Evolutionary conservation across 37 sponge, comb jelly and placozoan species (phyloP), one percentile per base, ranked within the genome.

Genomic region (Corticium candelabrum): DNA sequence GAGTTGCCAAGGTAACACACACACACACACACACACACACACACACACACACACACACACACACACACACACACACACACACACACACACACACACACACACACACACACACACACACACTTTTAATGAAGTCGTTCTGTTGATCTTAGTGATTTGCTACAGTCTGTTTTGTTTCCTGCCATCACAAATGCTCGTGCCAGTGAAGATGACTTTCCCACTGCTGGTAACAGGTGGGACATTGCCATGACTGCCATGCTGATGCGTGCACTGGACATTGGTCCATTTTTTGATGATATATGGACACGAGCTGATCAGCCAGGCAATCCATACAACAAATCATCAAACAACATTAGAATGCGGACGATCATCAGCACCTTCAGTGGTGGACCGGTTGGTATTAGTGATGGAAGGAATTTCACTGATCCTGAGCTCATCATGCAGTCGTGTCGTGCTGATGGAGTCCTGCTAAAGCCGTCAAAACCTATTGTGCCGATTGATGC

Each of bases 381-480:
- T 15, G 31, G 4, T 4, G 73, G 73, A 4, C 73, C 73, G 35
- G 73, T 70, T 32, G 73, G 73, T 30, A 29, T 70, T 5, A 70
- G 73, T 32, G 73, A 70, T 32, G 73, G 29, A 4, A 29, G 5
- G 5, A 32, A 15, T 15, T 30, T 29, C 4, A 29, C 73, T 5
- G 21, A 70, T 32, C 31, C 73, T 5, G 5, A 7, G 73, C 73
- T 70, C 5, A 4, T 70, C 5, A 29, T 29, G 33, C 73, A 32
- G 5, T 29, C 73, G 5, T 70, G 73, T 15, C 73, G 73, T 32
- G 29, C 5, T 4, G 73, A 70, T 32, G 73, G 73, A 4, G 31
- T 15, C 7, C 36, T 70, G 73, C 73, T 70, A 4, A 70, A 70
- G 73, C 73, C 73, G 73, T 70, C 73, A 34, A 70, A 70, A 32